Base-by-base conservation (phyloP, 2,888 invertebrate genomes). In the Malthinus seriepunctatus region DNA sequence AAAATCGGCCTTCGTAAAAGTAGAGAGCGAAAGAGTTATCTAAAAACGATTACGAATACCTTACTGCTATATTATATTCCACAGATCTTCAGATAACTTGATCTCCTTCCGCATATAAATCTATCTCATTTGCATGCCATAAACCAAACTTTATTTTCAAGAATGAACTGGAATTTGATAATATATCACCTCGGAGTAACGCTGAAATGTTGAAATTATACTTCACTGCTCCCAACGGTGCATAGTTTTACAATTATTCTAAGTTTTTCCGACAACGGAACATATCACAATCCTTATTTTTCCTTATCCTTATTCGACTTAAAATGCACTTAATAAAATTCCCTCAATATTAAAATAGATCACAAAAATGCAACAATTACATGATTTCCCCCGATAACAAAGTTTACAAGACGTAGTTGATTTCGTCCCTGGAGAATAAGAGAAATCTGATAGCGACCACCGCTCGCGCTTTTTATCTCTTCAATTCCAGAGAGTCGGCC, bases 41-140 rank as follows among this genome's bases (percentile, higher is more conserved):
- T 62, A 64, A 67, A 67, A 68, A 68, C 67, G 68, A 67, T 68
- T 68, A 67, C 66, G 63, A 51, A 59, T 63, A 68, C 67, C 65
- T 65, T 58, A 64, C 60, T 62, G 56, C 64, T 63, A 61, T 63
- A 66, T 66, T 62, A 57, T 57, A 51, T 54, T 45, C 53, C 45
- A 33, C 47, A 50, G 60, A 60, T 56, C 61, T 57, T 48, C 49
- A 56, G 59, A 62, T 59, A 62, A 59, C 59, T 62, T 59, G 52
- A 59, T 62, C 59, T 62, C 55, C 32, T 45, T 49, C 54, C 62
- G 56, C 54, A 62, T 59, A 62, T 62, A 62, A 62, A 62, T 62
- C 59, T 50, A 59, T 62, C 59, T 42, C 50, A 62, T 62, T 62
- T 62, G 51, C 62, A 62, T 62, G 59, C 51, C 62, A 62, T 62